phyloP scores from a whole-genome alignment of 2,888 invertebrate genomes.

The Amphimallon solstitiale region DNA sequence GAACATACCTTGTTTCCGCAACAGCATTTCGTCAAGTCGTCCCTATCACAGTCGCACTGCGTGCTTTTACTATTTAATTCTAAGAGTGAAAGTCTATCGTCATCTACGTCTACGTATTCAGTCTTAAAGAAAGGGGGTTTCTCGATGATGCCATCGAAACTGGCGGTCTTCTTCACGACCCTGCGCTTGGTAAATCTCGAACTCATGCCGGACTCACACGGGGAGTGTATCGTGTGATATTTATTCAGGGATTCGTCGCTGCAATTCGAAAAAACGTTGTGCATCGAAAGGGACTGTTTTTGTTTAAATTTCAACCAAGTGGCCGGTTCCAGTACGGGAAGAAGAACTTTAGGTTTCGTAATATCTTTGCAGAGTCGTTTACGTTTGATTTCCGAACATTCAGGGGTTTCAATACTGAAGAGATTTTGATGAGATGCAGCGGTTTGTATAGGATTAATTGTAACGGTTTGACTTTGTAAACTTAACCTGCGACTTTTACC shows the following conservation, averaged over 20 bases:
- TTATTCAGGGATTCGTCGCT: constrained; percentile 49
- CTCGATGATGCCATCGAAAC: constrained; percentile 41
- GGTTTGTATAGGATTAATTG: neutral
- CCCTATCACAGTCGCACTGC: constrained; percentile 5
- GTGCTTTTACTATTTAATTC: constrained; percentile 27
- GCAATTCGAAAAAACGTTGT: constrained; percentile 53
- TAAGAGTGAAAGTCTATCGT: neutral
- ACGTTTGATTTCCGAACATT: constrained; percentile 20
- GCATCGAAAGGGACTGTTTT: constrained; percentile 62
- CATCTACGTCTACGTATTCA: constrained; percentile 15
- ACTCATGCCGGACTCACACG: constrained; percentile 42
- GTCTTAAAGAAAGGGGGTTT: constrained; percentile 21
- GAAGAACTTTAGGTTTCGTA: neutral
- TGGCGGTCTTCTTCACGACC: constrained; percentile 31
- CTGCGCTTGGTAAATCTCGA: constrained; percentile 38
- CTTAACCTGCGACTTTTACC: constrained; percentile 13
- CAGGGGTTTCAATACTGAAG: neutral
- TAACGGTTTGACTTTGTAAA: constrained; percentile 9
- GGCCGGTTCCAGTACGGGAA: constrained; percentile 39
- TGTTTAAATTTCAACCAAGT: constrained; percentile 53
- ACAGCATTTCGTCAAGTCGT: constrained; percentile 50
- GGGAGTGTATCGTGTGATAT: constrained; percentile 62
- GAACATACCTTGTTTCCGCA: constrained; percentile 53
- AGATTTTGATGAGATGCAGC: constrained; percentile 35
- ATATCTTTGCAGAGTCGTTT: constrained; percentile 1